Percentiles rank a stretch among this genome's conserved stretches.
These are phyloP conservation scores for Odocoileus hemionus DNA, from an alignment of 2,113 vertebrate species.

Conservation along the genomic window DNA sequence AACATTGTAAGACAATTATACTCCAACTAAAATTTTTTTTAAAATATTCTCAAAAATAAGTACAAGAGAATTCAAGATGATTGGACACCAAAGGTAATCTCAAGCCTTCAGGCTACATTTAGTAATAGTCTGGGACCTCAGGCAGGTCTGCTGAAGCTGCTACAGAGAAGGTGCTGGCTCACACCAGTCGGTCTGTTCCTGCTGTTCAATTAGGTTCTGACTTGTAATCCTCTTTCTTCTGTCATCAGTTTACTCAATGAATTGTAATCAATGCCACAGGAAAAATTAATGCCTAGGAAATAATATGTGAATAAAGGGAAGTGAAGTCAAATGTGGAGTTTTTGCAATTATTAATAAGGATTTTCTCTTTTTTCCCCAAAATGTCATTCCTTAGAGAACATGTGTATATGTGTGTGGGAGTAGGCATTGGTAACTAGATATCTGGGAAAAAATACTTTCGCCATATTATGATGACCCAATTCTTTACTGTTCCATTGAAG, in stretches of 20 bases:
- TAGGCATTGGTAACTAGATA: not conserved
- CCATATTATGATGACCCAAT: not conserved
- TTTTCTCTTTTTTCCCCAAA: not conserved
- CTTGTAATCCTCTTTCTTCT: not conserved
- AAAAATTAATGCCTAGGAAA: conserved; percentile 41
- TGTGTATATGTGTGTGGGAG: not conserved
- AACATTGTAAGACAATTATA: not conserved
- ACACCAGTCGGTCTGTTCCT: not conserved
- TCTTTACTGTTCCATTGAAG: not conserved
- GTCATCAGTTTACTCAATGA: conserved; percentile 7
- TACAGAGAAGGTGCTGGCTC: not conserved
- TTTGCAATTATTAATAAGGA: not conserved
- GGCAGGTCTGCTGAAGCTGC: not conserved
- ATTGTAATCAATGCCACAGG: not conserved
- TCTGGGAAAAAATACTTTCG: not conserved
- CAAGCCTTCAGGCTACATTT: not conserved
- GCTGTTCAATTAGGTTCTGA: conserved; percentile 9
- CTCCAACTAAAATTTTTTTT: not conserved
- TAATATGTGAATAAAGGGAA: conserved; percentile 18
- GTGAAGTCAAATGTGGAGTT: not conserved
- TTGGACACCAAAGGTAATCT: not conserved
- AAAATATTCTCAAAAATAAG: not conserved
- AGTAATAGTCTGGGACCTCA: not conserved
- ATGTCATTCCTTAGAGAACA: not conserved
- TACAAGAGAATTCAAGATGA: not conserved